phyloP scores from a whole-genome alignment of 2,113 vertebrate genomes.

The Lucifuga dentata region DNA sequence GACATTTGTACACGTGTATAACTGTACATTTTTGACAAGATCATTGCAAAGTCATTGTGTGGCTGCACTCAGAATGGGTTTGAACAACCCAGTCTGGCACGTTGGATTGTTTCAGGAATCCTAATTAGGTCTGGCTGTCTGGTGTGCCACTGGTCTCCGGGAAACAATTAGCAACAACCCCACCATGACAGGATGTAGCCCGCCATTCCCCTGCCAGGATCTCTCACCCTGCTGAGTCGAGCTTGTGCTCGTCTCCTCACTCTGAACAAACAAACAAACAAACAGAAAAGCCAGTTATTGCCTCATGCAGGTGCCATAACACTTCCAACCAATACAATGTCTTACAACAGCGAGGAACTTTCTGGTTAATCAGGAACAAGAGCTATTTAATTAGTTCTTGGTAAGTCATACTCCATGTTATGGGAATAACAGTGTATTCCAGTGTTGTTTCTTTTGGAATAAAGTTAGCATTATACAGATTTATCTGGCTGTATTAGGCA shows the following conservation, averaged over 20 bases:
- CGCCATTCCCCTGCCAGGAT: constrained; percentile 42
- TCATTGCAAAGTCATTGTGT: constrained; percentile 37
- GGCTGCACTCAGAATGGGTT: neutral
- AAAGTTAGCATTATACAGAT: too few relatives aligned
- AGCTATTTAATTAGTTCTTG: constrained; percentile 4
- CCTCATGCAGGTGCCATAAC: too few relatives aligned
- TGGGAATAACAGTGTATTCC: neutral
- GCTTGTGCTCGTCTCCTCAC: constrained; percentile 36
- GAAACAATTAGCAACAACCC: constrained; percentile 73
- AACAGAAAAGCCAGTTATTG: constrained; percentile 22
- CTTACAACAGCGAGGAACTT: constrained; percentile 14
- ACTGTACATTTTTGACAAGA: constrained; percentile 18
- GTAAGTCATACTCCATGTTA: neutral
- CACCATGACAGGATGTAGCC: constrained; percentile 65
- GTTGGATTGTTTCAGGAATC: constrained; percentile 53
- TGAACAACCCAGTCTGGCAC: constrained; percentile 52
- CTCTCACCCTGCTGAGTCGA: constrained; percentile 53
- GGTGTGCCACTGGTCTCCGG: constrained; percentile 59
- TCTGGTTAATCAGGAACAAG: constrained; percentile 10
- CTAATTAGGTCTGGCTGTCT: constrained; percentile 70
- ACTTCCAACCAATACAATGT: neutral
- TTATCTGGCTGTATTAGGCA: too few relatives aligned
- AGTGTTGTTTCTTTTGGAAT: too few relatives aligned
- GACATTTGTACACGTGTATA: constrained; percentile 2
- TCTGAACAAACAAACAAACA: constrained; percentile 13